phyloP scores from a whole-genome alignment of 2,797 vertebrate species.

The Pseudomugil tenellus region DNA sequence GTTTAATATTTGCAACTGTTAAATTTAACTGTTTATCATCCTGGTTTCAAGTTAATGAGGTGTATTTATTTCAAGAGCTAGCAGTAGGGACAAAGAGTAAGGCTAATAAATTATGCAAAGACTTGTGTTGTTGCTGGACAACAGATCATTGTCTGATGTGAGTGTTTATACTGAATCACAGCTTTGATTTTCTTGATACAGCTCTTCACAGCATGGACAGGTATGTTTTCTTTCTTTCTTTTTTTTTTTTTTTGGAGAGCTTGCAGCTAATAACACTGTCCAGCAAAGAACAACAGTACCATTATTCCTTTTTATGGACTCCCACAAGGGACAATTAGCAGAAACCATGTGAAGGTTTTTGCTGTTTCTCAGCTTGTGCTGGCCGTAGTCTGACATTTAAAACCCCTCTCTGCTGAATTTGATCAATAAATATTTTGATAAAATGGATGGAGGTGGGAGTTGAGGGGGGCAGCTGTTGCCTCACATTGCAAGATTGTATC shows the following conservation, averaged over 20 bases:
- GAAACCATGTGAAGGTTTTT: slow-evolving; percentile 47
- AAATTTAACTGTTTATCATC: background rate
- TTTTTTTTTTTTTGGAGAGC: slow-evolving; percentile 39
- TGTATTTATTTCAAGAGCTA: background rate
- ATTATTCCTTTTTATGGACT: slow-evolving; percentile 55
- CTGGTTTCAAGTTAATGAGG: slow-evolving; percentile 3
- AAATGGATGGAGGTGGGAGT: background rate
- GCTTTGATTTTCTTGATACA: slow-evolving; percentile 49
- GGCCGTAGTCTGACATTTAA: slow-evolving; percentile 49
- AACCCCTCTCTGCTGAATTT: slow-evolving; percentile 45
- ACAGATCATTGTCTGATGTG: slow-evolving; percentile 21
- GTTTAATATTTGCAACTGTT: background rate
- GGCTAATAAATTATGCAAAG: slow-evolving; percentile 13
- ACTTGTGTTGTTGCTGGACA: slow-evolving; percentile 1
- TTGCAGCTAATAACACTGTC: slow-evolving; percentile 51
- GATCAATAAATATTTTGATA: slow-evolving; percentile 59
- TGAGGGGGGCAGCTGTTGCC: slow-evolving; percentile 31
- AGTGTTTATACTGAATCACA: slow-evolving; percentile 29
- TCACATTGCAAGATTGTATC: slow-evolving; percentile 41
- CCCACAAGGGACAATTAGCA: slow-evolving; percentile 65
- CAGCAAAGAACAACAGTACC: slow-evolving; percentile 37
- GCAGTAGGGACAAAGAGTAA: slow-evolving; percentile 1
- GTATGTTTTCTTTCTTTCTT: background rate
- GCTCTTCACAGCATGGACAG: slow-evolving; percentile 38
- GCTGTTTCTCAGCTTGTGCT: slow-evolving; percentile 29